Evolutionary conservation across 2,113 vertebrate species (phyloP), one percentile per base, ranked within the genome.

Genomic region (Pavo muticus): DNA sequence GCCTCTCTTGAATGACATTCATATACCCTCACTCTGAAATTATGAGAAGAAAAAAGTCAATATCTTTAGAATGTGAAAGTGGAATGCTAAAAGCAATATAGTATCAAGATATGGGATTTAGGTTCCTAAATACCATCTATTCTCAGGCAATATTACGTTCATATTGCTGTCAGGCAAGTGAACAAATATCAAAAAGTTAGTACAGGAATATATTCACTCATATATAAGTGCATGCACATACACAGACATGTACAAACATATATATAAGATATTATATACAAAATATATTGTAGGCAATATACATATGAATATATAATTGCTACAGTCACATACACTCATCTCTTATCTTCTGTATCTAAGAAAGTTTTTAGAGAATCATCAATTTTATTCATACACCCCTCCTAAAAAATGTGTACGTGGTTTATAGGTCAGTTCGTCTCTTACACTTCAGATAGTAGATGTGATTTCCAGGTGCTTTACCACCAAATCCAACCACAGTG

Each of bases 41-140:
- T 86, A 78, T 65, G 88, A 94, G 80, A 56, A 65, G 68, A 64
- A 94, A 94, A 93, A 97, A 96, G 91, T 97, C 96, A 97, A 93
- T 96, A 96, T 86, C 91, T 96, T 96, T 54, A 60, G 85, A 96
- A 96, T 81, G 78, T 65, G 81, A 94, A 95, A 94, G 61, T 42
- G n/a, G 92, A 96, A 94, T 84, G 48, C 57, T 96, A 92, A 84
- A 83, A 88, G 78, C 81, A 96, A 45, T 67, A 59, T 5, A 30
- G 45, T 50, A 65, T 59, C 15, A 54, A 71, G 74, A 37, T 68
- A 72, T 5, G 29, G 52, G 35, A n/a, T 91, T 78, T 54, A 68
- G 47, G 11, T 84, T 93, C 56, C 60, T 77, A 78, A 92, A 79
- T 78, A 30, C 6, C 40, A 11, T 54, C 44, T 75, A 12, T 60